Evolutionary conservation across 2,113 vertebrate species (phyloP).

Genomic region (Microcebus lehilahytsara): DNA sequence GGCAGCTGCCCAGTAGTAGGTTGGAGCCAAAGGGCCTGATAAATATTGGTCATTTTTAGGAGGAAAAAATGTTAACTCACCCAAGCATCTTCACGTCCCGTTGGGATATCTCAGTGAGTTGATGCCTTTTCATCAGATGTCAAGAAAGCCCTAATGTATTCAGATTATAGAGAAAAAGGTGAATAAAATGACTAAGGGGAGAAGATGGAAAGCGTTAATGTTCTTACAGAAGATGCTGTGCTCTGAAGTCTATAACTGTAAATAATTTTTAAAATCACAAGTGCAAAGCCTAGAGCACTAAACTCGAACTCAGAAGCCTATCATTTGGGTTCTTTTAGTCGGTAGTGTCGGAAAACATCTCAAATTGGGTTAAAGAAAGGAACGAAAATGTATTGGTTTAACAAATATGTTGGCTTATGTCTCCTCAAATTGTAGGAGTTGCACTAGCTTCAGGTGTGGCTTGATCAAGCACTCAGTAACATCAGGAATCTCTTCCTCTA

Average conservation of each 20-base stretch:
- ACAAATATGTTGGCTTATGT: not conserved
- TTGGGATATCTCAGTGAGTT: not conserved
- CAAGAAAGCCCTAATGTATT: not conserved
- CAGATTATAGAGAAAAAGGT: not conserved
- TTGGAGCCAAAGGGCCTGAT: not conserved
- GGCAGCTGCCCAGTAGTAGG: not conserved
- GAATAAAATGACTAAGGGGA: not conserved
- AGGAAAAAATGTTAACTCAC: not conserved
- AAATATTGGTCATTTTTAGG: not conserved
- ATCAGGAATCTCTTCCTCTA: not conserved
- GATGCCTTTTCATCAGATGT: not conserved
- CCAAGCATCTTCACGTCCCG: not conserved
- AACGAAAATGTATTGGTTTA: not conserved
- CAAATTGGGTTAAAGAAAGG: not conserved
- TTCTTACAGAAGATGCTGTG: not conserved
- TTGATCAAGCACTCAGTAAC: not conserved
- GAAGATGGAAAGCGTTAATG: not conserved
- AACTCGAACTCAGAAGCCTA: not conserved
- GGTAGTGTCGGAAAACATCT: not conserved
- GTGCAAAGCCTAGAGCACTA: not conserved
- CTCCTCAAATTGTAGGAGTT: not conserved
- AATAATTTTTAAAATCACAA: not conserved
- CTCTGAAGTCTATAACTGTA: not conserved
- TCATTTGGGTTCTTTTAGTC: not conserved
- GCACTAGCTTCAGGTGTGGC: not conserved